Conservation (phyloP, 2,888 invertebrate genomes). For the Rhogogaster chlorosoma region DNA sequence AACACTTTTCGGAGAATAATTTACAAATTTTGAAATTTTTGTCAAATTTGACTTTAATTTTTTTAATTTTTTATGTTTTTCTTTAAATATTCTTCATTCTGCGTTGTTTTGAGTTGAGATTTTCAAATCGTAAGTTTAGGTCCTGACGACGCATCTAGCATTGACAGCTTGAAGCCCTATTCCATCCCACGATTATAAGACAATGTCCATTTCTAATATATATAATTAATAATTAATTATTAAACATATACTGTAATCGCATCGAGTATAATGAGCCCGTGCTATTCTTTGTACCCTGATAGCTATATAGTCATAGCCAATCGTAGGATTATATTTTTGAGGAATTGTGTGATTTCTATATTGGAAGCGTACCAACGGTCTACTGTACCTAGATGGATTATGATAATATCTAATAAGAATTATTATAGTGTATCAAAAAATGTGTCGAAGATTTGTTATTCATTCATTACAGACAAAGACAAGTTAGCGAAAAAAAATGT, state of each 20-base stretch:
- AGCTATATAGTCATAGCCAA: conserved; percentile 31
- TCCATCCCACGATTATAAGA: conserved; percentile 70
- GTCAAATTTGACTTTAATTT: neutral
- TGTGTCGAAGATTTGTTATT: neutral
- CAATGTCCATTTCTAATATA: conserved; percentile 70
- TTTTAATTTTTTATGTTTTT: neutral
- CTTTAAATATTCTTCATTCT: neutral
- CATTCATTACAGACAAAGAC: neutral
- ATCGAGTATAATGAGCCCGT: conserved; percentile 55
- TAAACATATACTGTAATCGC: conserved; percentile 48
- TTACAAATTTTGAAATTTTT: neutral
- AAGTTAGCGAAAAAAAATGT: neutral
- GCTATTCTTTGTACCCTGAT: conserved; percentile 63
- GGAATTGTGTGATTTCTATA: conserved; percentile 29
- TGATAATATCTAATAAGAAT: neutral
- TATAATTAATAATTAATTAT: conserved; percentile 58
- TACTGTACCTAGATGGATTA: conserved; percentile 5
- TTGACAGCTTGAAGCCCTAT: conserved; percentile 71
- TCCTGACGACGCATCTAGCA: conserved; percentile 50
- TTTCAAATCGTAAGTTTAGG: neutral
- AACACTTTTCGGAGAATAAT: neutral
- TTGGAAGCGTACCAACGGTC: neutral
- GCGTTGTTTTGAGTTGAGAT: neutral
- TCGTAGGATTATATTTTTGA: conserved; percentile 67
- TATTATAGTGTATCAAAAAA: neutral